Evolutionary conservation across 2,888 invertebrate species (phyloP).

Genomic region (Autographa pulchrina): DNA sequence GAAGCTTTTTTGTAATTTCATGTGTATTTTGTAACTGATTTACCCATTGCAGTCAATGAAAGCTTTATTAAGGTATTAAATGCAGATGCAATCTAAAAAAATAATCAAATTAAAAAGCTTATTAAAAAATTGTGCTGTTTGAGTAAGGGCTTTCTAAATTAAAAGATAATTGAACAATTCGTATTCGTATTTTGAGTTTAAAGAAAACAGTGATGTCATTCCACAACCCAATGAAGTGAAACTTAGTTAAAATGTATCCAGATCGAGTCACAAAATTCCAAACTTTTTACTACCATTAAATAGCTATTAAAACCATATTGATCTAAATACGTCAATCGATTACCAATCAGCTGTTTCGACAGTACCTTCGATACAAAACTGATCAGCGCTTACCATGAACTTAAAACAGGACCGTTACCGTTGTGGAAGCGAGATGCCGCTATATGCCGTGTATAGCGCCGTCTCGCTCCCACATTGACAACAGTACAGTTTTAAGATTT

Average conservation of each 20-base stretch:
- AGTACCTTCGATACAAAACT: not conserved
- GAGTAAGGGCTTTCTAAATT: too few relatives aligned
- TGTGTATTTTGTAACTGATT: too few relatives aligned
- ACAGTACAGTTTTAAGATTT: not conserved
- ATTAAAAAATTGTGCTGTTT: too few relatives aligned
- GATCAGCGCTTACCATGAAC: not conserved
- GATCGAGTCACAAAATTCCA: not conserved
- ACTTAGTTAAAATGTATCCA: not conserved
- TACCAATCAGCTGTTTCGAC: constrained; percentile 4
- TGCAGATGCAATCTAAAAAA: too few relatives aligned
- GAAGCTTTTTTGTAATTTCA: too few relatives aligned
- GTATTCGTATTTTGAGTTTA: not conserved
- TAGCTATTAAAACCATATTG: not conserved
- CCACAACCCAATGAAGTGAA: not conserved
- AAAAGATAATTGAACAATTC: too few relatives aligned
- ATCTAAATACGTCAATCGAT: constrained; percentile 1
- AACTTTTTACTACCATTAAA: not conserved
- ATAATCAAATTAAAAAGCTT: too few relatives aligned
- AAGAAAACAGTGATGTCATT: not conserved
- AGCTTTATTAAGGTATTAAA: too few relatives aligned
- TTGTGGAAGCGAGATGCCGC: too few relatives aligned
- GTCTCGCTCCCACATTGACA: not conserved
- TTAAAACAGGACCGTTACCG: not conserved
- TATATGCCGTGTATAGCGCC: not conserved
- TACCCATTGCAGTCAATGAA: too few relatives aligned